Conservation (phyloP, 2,113 vertebrate genomes). For the Tychaedon coryphoeus region DNA sequence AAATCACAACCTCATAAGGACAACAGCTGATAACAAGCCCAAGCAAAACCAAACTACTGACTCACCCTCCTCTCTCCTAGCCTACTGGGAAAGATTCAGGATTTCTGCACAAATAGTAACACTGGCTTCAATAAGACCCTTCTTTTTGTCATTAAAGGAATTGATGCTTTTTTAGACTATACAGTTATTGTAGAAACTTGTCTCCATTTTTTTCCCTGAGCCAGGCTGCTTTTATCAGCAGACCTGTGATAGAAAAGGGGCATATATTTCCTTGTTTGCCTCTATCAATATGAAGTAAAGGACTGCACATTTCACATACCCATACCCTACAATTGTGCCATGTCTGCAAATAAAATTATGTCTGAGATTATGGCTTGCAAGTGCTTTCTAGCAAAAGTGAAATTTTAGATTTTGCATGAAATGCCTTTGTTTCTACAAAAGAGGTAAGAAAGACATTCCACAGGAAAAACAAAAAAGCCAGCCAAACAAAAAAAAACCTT, state of each 20-base stretch:
- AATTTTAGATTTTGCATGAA: not conserved
- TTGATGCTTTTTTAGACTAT: not conserved
- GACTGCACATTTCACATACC: not conserved
- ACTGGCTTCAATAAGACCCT: not conserved
- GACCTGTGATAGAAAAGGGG: not conserved
- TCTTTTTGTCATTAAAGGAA: not conserved
- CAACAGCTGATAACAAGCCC: constrained; percentile 54
- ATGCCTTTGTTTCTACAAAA: not conserved
- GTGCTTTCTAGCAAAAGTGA: not conserved
- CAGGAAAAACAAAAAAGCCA: not conserved
- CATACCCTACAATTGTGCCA: not conserved
- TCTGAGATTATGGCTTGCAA: not conserved
- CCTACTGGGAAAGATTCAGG: not conserved
- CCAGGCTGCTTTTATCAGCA: not conserved
- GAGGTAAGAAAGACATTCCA: not conserved
- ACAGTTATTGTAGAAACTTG: not conserved
- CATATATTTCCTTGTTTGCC: not conserved
- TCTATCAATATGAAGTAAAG: not conserved
- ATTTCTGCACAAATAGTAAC: not conserved
- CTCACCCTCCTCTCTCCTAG: not conserved
- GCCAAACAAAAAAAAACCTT: not conserved
- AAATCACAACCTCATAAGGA: constrained; percentile 41
- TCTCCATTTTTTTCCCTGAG: not conserved
- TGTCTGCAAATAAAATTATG: not conserved
- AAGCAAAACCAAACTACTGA: constrained; percentile 40